These are phyloP conservation scores for Caenorhabditis afra DNA, from an alignment of 2,888 invertebrate species.

Conservation along the genomic window DNA sequence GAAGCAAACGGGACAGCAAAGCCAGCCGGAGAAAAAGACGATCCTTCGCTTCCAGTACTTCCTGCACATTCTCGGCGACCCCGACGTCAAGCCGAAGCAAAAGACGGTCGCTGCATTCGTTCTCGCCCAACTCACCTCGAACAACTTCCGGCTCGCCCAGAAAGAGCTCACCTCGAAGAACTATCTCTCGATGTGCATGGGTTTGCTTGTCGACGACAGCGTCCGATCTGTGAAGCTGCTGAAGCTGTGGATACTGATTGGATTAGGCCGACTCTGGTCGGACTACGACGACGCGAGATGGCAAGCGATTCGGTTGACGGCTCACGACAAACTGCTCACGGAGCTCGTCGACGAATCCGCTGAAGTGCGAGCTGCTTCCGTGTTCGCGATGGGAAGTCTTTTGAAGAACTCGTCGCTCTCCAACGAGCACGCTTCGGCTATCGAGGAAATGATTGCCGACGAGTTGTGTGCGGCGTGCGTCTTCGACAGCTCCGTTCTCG, in stretches of 20 bases:
- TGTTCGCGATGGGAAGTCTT: conserved; percentile 89
- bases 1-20: conserved; percentile 6
- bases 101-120: conserved; percentile 96
- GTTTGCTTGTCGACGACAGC: conserved; percentile 87
- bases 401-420: conserved; percentile 75
- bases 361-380: conserved; percentile 94
- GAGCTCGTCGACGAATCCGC: conserved; percentile 86
- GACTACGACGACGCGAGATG: conserved; percentile 88
- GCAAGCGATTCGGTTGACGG: conserved; percentile 95
- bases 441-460: conserved; percentile 89
- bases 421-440: conserved; percentile 79
- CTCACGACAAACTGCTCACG: conserved; percentile 89
- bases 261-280: conserved; percentile 92
- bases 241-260: conserved; percentile 89
- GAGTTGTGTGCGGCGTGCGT: conserved; percentile 88
- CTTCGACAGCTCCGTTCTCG: conserved; percentile 91
- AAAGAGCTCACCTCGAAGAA: conserved; percentile 89
- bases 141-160: conserved; percentile 84
- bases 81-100: conserved; percentile 88
- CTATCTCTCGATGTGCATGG: conserved; percentile 92
- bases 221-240: conserved; percentile 81
- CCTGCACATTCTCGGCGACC: conserved; percentile 91
- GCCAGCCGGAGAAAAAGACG: conserved; percentile 30
- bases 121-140: conserved; percentile 92
- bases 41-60: conserved; percentile 83